Evolutionary conservation across 53 echinoderm and acorn worm genomes (phyloP).

Genomic region (Stichopus horrens): DNA sequence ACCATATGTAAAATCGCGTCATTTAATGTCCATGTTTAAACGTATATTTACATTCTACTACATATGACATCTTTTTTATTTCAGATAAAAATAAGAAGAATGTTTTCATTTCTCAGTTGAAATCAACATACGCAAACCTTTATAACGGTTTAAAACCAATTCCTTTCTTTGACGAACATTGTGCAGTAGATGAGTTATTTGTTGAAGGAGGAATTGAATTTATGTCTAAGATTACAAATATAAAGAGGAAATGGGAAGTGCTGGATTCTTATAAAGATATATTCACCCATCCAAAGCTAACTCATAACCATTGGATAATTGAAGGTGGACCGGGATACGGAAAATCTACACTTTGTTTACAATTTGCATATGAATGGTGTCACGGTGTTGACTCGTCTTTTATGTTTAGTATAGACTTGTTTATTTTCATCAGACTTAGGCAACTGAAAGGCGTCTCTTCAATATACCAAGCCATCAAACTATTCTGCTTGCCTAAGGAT

Average conservation of each 20-base stretch:
- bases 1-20: too few relatives aligned
- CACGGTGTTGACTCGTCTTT: neutral
- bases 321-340: slow-evolving; percentile 24
- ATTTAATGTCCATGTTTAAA: too few relatives aligned
- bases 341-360: slow-evolving; percentile 2
- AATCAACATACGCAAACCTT: slow-evolving; percentile 11
- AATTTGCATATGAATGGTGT: slow-evolving; percentile 36
- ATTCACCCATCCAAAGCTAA: neutral
- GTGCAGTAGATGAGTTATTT: neutral
- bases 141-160: neutral
- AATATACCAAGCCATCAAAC: slow-evolving; percentile 17
- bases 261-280: slow-evolving; percentile 3
- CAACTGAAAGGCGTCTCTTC: slow-evolving; percentile 20
- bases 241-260: neutral
- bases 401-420: neutral
- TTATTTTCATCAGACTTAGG: neutral
- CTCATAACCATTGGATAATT: neutral
- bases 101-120: neutral
- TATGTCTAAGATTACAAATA: neutral
- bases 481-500: slow-evolving; percentile 13
- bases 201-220: slow-evolving; percentile 10
- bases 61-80: too few relatives aligned
- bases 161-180: neutral
- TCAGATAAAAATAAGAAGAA: too few relatives aligned
- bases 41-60: too few relatives aligned